Percentiles rank a stretch among this genome's conserved stretches.
phyloP scores from a whole-genome alignment of 2,113 vertebrate species.

The Cygnus buccinator region DNA sequence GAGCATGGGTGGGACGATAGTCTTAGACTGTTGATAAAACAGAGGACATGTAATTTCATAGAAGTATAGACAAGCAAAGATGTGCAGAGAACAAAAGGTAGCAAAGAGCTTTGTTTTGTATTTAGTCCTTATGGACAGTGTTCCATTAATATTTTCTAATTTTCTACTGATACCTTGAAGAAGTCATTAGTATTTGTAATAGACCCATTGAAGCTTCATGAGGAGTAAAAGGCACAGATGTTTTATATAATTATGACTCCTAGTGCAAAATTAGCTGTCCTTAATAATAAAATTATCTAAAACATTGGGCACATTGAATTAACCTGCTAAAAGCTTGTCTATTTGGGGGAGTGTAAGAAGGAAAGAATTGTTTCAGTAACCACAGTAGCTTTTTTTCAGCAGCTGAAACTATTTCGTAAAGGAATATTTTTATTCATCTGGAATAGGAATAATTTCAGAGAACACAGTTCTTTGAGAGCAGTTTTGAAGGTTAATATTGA shows the following conservation, averaged over 20 bases:
- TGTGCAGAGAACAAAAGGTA: not conserved
- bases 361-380: not conserved
- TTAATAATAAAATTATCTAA: not conserved
- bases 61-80: not conserved
- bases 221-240: not conserved
- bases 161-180: not conserved
- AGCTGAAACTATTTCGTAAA: not conserved
- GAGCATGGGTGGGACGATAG: not conserved
- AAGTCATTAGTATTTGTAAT: not conserved
- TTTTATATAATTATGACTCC: not conserved
- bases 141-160: not conserved
- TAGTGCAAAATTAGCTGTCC: not conserved
- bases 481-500: not conserved
- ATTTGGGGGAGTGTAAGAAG: not conserved
- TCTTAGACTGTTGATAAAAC: not conserved
- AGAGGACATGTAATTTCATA: not conserved
- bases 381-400: not conserved
- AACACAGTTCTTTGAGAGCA: not conserved
- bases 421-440: not conserved
- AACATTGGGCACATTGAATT: not conserved
- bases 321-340: not conserved
- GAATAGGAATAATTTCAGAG: not conserved
- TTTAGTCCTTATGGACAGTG: not conserved
- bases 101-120: not conserved
- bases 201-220: not conserved